Evolutionary conservation across 2,113 vertebrate genomes (phyloP), one percentile per base, ranked within the genome.

Genomic region (Thunnus thynnus): DNA sequence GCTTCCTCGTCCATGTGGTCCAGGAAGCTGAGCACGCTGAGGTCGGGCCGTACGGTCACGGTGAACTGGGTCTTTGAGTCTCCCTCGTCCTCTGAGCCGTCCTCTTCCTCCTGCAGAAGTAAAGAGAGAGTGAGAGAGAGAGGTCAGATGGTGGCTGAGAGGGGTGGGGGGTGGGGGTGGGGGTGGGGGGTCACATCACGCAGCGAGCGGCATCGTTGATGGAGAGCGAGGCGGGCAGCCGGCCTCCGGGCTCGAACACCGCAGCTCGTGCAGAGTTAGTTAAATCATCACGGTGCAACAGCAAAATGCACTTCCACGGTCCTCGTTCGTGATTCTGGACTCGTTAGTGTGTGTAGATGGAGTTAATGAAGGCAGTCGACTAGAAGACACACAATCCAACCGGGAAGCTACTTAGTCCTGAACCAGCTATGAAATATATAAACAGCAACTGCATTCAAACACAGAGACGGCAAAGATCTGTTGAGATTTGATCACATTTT

Each of bases 1-100:
- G 90, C 85, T 2, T 97, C 97, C 54, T 98, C 98, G 25, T 99
- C 98, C 16, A 97, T 89, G 36, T 97, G 97, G 77, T 99, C 96
- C 90, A 98, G 93, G 86, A 98, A 96, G 85, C 96, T 95, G 18
- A 95, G 91, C 80, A 97, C 86, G 2, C 86, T 96, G 84, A 97
- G 91, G 52, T 97, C 97, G 0, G 96, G 94, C 66, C 94, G 96
- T 58, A 95, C 86, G 0, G 95, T 95, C 80, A 96, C 92, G 0
- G 84, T 89, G 78, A 97, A 90, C 90, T 96, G 96, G 0, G 94
- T 95, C 89, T 95, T 97, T 7, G 83, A 71, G 1, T 82, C 96
- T 22, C 78, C 89, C 5, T 99, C 98, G 0, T 99, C 98, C 66
- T 99, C 97, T 0, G 97, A 98, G 7, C 96, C 96, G 3, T 98